These are phyloP conservation scores for Maniola hyperantus DNA, from an alignment of 2,888 invertebrate genomes.

Conservation along the genomic window DNA sequence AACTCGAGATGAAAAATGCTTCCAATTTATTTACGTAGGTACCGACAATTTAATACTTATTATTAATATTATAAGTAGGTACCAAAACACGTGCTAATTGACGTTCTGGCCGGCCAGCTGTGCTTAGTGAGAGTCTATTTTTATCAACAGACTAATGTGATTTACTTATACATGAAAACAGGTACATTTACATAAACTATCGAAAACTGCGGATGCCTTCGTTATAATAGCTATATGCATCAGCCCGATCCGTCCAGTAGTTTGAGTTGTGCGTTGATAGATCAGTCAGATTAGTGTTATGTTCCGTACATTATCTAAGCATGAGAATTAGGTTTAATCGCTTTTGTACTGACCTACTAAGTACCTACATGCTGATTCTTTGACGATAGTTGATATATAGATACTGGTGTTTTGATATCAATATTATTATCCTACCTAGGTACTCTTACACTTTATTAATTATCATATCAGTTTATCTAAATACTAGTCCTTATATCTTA, in stretches of 20 bases:
- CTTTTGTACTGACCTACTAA: background rate
- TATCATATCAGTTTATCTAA: background rate
- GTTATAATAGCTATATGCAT: too few relatives aligned
- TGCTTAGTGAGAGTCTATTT: slow-evolving; percentile 27
- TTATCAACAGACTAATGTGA: slow-evolving; percentile 9
- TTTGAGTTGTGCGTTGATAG: too few relatives aligned
- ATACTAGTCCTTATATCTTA: background rate
- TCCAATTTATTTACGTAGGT: slow-evolving; percentile 3
- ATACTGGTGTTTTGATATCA: background rate
- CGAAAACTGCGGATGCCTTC: background rate
- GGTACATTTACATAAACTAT: background rate
- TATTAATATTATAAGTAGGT: background rate
- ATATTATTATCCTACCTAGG: background rate
- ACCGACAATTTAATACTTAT: background rate
- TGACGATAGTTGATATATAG: too few relatives aligned
- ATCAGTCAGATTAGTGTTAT: too few relatives aligned
- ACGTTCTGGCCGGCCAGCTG: slow-evolving; percentile 33
- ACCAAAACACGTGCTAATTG: slow-evolving; percentile 28
- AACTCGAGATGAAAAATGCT: background rate
- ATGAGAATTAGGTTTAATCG: background rate
- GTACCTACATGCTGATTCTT: slow-evolving; percentile 3
- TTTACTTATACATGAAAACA: slow-evolving; percentile 11
- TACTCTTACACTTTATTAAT: background rate
- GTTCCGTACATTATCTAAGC: too few relatives aligned
- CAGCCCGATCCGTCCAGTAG: too few relatives aligned